These are phyloP conservation scores for Scyliorhinus canicula DNA, from an alignment of 2,797 vertebrate species.

Conservation along the genomic window DNA sequence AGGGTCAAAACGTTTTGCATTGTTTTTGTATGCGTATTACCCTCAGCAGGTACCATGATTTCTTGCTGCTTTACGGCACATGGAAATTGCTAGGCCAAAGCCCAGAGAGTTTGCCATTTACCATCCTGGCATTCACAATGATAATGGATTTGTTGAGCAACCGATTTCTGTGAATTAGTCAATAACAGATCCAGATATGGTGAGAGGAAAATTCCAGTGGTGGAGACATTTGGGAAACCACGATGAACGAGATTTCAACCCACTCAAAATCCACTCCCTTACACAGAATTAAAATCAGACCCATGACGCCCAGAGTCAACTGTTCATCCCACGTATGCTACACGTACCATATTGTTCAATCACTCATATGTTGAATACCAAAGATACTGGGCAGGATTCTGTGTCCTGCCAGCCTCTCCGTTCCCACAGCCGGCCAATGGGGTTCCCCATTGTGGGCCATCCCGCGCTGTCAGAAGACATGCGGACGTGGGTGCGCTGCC, in stretches of 20 bases:
- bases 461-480: no score
- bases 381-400: no score
- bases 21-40: not conserved
- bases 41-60: not conserved
- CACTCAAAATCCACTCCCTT: no score
- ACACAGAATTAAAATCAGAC: no score
- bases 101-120: not conserved
- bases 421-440: no score
- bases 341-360: no score
- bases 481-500: no score
- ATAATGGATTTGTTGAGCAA: not conserved
- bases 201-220: not conserved
- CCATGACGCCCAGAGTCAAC: no score
- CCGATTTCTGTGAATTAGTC: not conserved
- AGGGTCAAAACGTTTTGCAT: not conserved
- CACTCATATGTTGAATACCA: no score
- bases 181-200: not conserved
- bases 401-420: no score
- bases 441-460: no score
- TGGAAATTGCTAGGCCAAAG: not conserved
- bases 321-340: no score
- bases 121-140: not conserved
- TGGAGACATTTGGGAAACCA: not conserved
- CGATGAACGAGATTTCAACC: not conserved
- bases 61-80: not conserved